Base-by-base conservation (phyloP, 2,797 vertebrate genomes). In the Caiman crocodilus region DNA sequence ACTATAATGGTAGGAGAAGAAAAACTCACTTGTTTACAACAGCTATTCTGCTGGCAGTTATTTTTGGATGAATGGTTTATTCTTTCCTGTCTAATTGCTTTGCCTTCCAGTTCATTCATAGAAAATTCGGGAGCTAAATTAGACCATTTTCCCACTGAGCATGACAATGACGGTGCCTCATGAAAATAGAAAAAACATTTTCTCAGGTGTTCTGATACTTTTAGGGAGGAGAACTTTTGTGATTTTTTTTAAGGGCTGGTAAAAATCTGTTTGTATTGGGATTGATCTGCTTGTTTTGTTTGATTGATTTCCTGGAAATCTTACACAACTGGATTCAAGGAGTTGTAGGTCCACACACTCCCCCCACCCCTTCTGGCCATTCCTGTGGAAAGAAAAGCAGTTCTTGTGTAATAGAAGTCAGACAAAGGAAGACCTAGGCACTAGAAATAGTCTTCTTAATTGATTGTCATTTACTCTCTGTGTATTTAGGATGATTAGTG, bases 81-180 rank as follows among this genome's bases (percentile, higher is more conserved):
- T 92, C 63, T 92, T 92, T 90, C 78, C 90, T 92, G 79, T 63
- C 79, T 77, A 69, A 77, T 71, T 88, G 85, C 81, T 93, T 95
- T 85, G 77, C 73, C 95, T 96, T 91, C 90, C 88, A 30, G 59
- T 21, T 91, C 92, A 89, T 94, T 97, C 90, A 94, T 67, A 90
- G 92, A 92, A 92, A 83, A 81, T 77, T 56, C 65, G 84, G 76
- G 83, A 95, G 87, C 81, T 92, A 76, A 81, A 87, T 63, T 74
- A 76, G 35, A 13, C 83, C 88, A 69, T 85, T 75, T 92, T n/a
- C 91, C 90, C 60, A 82, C 87, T 0, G 2, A 30, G 14, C 56
- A 71, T 79, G 82, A 90, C 90, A 91, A 89, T 56, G 60, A 58
- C 80, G 69, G 78, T 11, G 42, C 71, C 20, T 61, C 76, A 61